Percentiles rank a stretch among this genome's conserved stretches.
Evolutionary conservation across 2,888 invertebrate species (phyloP).

Genomic region (Pristionchus mayeri): DNA sequence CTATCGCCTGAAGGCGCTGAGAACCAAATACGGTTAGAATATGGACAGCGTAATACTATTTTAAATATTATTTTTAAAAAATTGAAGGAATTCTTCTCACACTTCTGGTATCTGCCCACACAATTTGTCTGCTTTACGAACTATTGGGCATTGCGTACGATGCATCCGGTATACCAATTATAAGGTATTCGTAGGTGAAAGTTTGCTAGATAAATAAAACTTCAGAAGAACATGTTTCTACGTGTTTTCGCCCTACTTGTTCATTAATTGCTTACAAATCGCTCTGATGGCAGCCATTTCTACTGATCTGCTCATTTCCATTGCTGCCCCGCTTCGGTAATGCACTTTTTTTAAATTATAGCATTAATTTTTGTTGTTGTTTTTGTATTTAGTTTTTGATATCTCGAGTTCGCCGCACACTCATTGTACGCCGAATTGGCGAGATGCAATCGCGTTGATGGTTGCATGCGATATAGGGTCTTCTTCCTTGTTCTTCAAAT

Average conservation of each 20-base stretch:
- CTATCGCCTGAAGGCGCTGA: background rate
- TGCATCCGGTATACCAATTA: background rate
- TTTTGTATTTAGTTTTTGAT: no score
- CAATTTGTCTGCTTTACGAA: background rate
- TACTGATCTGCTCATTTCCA: conserved; percentile 1
- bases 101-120: background rate
- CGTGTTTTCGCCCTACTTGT: background rate
- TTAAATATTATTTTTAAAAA: background rate
- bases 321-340: conserved; percentile 12
- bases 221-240: conserved; percentile 27
- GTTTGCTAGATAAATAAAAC: background rate
- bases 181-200: background rate
- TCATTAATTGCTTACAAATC: conserved; percentile 16
- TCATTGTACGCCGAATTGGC: no score
- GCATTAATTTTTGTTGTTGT: no score
- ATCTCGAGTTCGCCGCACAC: no score
- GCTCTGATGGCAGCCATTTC: conserved; percentile 42
- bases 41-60: background rate
- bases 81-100: conserved; percentile 1
- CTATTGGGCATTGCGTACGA: background rate
- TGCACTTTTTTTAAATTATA: no score
- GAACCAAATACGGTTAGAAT: conserved; percentile 25
- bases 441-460: no score
- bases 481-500: background rate
- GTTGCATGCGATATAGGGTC: no score